Base-by-base conservation (phyloP, 2,797 vertebrate genomes). In the Syndactyla subalaris region DNA sequence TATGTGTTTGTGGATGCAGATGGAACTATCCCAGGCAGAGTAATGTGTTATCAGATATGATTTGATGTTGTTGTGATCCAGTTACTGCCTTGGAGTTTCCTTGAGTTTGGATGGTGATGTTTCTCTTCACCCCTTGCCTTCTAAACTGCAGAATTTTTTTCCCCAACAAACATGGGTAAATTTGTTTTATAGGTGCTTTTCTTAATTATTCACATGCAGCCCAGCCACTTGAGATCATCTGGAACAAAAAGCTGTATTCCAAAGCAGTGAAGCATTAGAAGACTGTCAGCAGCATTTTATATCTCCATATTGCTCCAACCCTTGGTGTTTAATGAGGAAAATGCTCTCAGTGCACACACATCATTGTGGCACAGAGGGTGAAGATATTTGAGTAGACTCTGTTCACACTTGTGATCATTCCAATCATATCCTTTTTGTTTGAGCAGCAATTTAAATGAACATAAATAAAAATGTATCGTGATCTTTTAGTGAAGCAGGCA, bases 241-340 rank as follows among this genome's bases (percentile, higher is more conserved):
- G 71, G 73, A 93, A 74, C 88, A 62, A 94, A 95, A 78, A 54
- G 32, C 54, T 97, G 58, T 74, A 82, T 94, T 97, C 73, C 86
- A 94, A 93, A 85, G 59, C 74, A 85, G 4, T 0, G 1, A 80
- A 88, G 52, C 70, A 92, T 96, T 96, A 92, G 89, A 91, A 94
- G 82, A 89, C 89, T 65, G 57, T 86, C 94, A 80, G 77, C 91
- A 95, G 75, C 83, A 58, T 97, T 95, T 97, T 91, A 61, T 74
- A 26, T 63, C 21, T 63, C 10, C 26, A 19, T 45, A 63, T 58
- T 93, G 61, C 48, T 90, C 78, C 83, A 87, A 66, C 34, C n/a
- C 66, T 93, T 90, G 71, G 78, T 87, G 17, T 93, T 95, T 96
- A 96, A 92, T 91, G 88, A 96, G 62, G 27, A 96, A 97, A 96